Conservation (phyloP, 2,113 vertebrate genomes). For the Melierax canorus region DNA sequence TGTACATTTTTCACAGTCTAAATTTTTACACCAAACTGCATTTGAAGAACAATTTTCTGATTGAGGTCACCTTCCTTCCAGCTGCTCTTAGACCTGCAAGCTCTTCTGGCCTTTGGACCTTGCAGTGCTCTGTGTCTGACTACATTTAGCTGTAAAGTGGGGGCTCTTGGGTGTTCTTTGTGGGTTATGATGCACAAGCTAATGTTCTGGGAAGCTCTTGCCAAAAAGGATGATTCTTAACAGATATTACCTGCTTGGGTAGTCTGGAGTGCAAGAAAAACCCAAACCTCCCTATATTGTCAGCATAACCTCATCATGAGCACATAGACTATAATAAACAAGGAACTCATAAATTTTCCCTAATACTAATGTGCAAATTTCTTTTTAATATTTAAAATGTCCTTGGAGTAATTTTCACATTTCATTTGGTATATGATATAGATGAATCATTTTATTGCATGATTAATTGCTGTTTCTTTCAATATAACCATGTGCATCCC, state of each 20-base stretch:
- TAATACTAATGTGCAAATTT: not conserved
- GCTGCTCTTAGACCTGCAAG: not conserved
- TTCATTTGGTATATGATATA: not conserved
- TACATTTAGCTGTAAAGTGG: not conserved
- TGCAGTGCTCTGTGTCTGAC: not conserved
- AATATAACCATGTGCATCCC: not conserved
- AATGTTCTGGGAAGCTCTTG: not conserved
- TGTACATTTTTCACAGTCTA: not conserved
- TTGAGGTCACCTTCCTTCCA: not conserved
- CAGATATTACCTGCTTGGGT: not conserved
- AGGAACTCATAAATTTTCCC: not conserved
- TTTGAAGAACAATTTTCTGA: not conserved
- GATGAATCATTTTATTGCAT: not conserved
- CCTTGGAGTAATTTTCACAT: not conserved
- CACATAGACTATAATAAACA: not conserved
- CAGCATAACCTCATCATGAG: not conserved
- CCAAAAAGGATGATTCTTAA: not conserved
- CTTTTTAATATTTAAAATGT: slow-evolving; percentile 5
- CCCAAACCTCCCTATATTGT: not conserved
- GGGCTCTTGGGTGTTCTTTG: not conserved
- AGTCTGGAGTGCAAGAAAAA: not conserved
- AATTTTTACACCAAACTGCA: not conserved
- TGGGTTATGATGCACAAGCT: not conserved
- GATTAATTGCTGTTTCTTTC: not conserved
- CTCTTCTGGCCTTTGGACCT: not conserved